Evolutionary conservation across 1,140 invertebrate species (phyloP).

Genomic region (Spodoptera frugiperda): DNA sequence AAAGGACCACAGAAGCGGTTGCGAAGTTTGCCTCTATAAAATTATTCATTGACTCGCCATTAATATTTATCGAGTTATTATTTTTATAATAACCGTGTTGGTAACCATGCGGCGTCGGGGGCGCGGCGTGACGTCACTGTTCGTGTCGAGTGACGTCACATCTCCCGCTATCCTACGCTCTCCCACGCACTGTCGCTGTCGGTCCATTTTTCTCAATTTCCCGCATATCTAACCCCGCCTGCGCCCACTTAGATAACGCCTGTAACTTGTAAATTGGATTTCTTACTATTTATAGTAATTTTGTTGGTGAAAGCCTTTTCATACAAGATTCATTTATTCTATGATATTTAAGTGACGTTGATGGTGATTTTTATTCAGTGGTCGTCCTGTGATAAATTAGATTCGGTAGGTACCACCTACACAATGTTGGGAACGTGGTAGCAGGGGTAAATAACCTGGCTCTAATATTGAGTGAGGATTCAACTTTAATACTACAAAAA

Average conservation of each 20-base stretch:
- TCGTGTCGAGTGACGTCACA: conserved; percentile 55
- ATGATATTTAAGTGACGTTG: conserved; percentile 6
- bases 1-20: neutral
- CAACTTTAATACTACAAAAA: too few species aligned
- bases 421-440: too few species aligned
- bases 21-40: conserved; percentile 3
- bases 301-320: conserved; percentile 27
- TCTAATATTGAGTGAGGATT: too few species aligned
- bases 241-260: conserved; percentile 68
- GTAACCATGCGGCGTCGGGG: conserved; percentile 18
- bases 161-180: conserved; percentile 12
- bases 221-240: conserved; percentile 69
- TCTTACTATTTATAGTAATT: conserved; percentile 56
- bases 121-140: conserved; percentile 66
- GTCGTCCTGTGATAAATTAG: neutral
- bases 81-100: conserved; percentile 41
- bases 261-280: conserved; percentile 60
- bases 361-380: neutral
- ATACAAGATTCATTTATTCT: conserved; percentile 26
- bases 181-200: conserved; percentile 42
- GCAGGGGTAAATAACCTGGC: too few species aligned
- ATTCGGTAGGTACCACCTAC: too few species aligned
- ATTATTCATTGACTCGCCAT: conserved; percentile 36
- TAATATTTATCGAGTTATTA: conserved; percentile 41
- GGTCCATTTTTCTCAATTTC: conserved; percentile 77